Evolutionary conservation across 2,888 invertebrate species (phyloP), one percentile per base, ranked within the genome.

Genomic region (Diarsia dahlii): DNA sequence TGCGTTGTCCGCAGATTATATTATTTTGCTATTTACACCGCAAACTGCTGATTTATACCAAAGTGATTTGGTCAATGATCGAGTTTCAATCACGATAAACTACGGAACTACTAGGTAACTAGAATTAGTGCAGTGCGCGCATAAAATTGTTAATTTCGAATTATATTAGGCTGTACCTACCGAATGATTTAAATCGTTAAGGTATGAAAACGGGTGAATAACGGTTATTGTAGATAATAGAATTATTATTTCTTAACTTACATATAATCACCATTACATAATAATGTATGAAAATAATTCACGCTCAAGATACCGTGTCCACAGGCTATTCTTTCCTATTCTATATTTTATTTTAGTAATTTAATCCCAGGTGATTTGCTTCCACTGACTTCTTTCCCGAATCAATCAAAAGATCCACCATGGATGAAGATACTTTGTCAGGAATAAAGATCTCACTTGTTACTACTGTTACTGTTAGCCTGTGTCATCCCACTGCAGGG

Each of bases 51-150:
- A 52, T 65, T n/a, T 50, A 52, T 50, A 56, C 56, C 15, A 13
- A 58, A 34, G 34, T 76, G 23, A 54, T 79, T 78, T 52, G 54
- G 15, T 54, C 28, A 66, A 54, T 56, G 60, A 64, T 82, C 13
- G 50, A 76, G 68, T 76, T 79, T 48, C 52, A 54, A 67, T 63
- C 46, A 54, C 6, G 65, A 18, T 78, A 50, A 28, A 13, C 48
- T 20, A n/a, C 23, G 18, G 48, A 3, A 71, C 23, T 15, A 9
- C 60, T 9, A 28, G 13, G 10, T 56, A 23, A 56, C 23, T 70
- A n/a, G 20, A 15, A 48, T n/a, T 52, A 63, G 45, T 39, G 34
- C 65, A n/a, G 15, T 20, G 20, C 52, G 23, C 8, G 10, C 34
- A 15, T 73, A 15, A 10, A 50, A 15, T 52, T 15, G 8, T 48